Base-by-base conservation (phyloP, 2,888 invertebrate genomes). In the Catocala fraxini region DNA sequence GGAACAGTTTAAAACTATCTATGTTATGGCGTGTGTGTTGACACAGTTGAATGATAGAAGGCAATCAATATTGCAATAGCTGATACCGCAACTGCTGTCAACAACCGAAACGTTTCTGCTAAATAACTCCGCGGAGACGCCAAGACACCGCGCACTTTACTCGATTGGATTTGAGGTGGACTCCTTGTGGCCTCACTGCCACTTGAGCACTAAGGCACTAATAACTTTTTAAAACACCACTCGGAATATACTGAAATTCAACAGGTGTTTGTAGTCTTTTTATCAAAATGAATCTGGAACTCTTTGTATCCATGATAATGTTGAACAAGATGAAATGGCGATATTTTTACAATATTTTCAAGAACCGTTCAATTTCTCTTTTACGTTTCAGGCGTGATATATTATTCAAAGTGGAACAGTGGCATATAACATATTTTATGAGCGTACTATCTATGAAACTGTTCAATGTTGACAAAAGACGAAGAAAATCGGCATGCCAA, bases 161-260 rank as follows among this genome's bases (percentile, higher is more conserved):
- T 80, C 88, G 89, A 93, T 93, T 93, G 91, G 88, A 88, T 91
- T 84, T 83, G 81, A 89, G 89, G 87, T 88, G 88, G 86, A 84
- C 86, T 85, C 79, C 82, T 80, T 76, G 77, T 84, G 80, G 83
- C 82, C 80, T 82, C 82, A 75, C 77, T 65, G 64, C 68, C 72
- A 78, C 78, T 74, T 71, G 70, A 62, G 54, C 56, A 68, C 58
- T 70, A 65, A 75, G 57, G 47, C 68, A 71, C 65, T 68, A 68
- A 80, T 73, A 64, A 68, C 70, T 78, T 79, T 66, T 69, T 68
- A 34, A 63, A 75, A 69, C 66, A 65, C 65, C 59, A 46, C 63
- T 69, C 47, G 45, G 25, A 54, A 49, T 63, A 67, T 59, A 61
- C 54, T 61, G 56, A 65, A 48, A 33, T 45, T 48, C 76, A 75